Evolutionary conservation across 2,888 invertebrate genomes (phyloP), one percentile per base, ranked within the genome.

Genomic region (Cephus runcator): DNA sequence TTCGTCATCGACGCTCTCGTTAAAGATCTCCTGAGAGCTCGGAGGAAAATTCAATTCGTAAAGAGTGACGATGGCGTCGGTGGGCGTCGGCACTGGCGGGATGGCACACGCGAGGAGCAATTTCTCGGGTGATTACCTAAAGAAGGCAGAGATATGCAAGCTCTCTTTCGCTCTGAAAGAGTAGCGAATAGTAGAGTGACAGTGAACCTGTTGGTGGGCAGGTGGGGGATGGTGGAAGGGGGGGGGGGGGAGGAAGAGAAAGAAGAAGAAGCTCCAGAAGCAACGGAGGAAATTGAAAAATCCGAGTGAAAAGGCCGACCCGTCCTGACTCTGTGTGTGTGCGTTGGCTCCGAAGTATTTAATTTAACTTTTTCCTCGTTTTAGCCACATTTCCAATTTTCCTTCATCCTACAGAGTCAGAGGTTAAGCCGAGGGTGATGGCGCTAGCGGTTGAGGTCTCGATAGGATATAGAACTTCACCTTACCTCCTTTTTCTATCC

Each of bases 301-400:
- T 87, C 87, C 85, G 83, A 84, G 85, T 86, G 84, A 87, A 85
- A 88, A 86, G 83, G 83, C 83, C 81, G 84, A 79, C 79, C 80
- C 80, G 71, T 34, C 23, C 78, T 34, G 78, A 77, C 76, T 78
- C 77, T 79, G 80, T 79, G 81, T 80, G 80, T 78, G 73, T 31
- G 82, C 81, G 82, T 78, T 83, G 81, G 81, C 82, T 81, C 80
- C 80, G 75, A 81, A 83, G 87, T 88, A 86, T 88, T 87, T 88
- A 88, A 88, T 88, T 87, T 87, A 87, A 87, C 85, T 85, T 88
- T 87, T 85, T 85, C 85, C 85, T 85, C 84, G 81, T 87, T 85
- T 85, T 85, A 84, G 82, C 83, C 85, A 83, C 84, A 83, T 87
- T 88, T 87, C 86, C 87, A 87, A 87, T 87, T 87, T 87, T 87